Conservation (phyloP, 2,113 vertebrate species). For the Mesocricetus auratus region DNA sequence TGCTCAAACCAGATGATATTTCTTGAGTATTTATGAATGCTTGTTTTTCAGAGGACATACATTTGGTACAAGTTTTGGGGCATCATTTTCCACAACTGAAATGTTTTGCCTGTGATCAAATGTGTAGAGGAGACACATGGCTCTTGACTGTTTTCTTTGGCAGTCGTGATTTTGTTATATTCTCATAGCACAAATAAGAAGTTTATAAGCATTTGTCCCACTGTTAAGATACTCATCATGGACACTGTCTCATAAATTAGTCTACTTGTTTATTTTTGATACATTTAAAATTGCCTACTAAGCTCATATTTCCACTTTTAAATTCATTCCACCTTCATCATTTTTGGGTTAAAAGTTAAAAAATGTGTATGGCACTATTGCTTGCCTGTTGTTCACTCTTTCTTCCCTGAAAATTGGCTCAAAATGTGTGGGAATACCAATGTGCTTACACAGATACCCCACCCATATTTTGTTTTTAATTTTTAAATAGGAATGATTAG, state of each 20-base stretch:
- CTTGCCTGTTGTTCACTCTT: accelerated
- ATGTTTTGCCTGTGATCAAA: background rate
- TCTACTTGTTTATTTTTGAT: slow-evolving; percentile 49
- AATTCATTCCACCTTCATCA: background rate
- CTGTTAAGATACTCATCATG: background rate
- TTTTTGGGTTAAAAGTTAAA: background rate
- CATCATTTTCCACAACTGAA: background rate
- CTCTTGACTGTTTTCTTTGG: background rate
- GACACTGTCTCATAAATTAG: background rate
- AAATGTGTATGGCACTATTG: background rate
- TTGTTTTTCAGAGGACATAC: background rate
- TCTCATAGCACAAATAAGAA: background rate
- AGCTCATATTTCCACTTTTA: slow-evolving; percentile 47
- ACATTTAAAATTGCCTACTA: background rate
- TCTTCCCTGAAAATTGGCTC: background rate
- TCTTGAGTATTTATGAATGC: background rate
- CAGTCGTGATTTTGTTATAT: background rate
- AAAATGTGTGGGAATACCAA: background rate
- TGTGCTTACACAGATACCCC: background rate
- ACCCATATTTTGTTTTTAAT: background rate
- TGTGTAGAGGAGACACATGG: background rate
- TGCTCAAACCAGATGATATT: background rate
- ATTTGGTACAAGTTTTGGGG: background rate
- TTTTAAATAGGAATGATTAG: background rate
- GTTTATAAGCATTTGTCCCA: background rate